These are phyloP conservation scores for Scomber colias DNA, from an alignment of 2,113 vertebrate species.

Conservation along the genomic window DNA sequence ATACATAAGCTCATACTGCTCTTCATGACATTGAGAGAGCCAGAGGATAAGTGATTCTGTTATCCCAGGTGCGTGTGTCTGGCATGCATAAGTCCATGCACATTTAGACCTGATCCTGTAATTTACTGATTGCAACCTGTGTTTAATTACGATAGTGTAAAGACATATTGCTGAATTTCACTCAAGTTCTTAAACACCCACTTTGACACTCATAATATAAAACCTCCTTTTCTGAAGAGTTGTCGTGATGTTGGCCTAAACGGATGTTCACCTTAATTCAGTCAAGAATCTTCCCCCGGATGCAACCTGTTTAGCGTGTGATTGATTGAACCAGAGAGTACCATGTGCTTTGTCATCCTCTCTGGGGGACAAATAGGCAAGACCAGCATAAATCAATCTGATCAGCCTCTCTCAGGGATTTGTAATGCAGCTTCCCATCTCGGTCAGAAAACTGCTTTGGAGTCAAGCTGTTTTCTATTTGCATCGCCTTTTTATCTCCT, in stretches of 20 bases:
- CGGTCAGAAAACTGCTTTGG: not conserved
- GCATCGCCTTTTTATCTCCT: conserved; percentile 11
- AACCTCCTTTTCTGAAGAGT: conserved; percentile 8
- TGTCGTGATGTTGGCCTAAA: not conserved
- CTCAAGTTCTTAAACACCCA: not conserved
- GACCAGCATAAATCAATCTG: conserved; percentile 38
- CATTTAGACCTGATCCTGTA: conserved; percentile 22
- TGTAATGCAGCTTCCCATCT: not conserved
- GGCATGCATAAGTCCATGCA: not conserved
- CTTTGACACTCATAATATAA: conserved; percentile 19
- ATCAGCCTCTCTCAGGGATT: conserved; percentile 6
- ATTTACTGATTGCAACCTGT: conserved; percentile 3
- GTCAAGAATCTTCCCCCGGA: conserved; percentile 8
- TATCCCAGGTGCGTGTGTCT: conserved; percentile 20
- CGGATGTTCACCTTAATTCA: conserved; percentile 36
- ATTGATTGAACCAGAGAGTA: conserved; percentile 40
- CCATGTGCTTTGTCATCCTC: conserved; percentile 21
- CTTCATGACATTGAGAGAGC: conserved; percentile 53
- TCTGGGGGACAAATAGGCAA: conserved; percentile 1
- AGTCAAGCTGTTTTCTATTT: not conserved
- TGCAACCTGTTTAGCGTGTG: conserved; percentile 30
- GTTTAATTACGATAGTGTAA: too few relatives aligned
- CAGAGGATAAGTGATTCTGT: conserved; percentile 42
- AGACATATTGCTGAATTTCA: not conserved
- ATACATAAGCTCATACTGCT: conserved; percentile 8